Base-by-base conservation (phyloP, 2,113 vertebrate species). In the Bufo gargarizans region DNA sequence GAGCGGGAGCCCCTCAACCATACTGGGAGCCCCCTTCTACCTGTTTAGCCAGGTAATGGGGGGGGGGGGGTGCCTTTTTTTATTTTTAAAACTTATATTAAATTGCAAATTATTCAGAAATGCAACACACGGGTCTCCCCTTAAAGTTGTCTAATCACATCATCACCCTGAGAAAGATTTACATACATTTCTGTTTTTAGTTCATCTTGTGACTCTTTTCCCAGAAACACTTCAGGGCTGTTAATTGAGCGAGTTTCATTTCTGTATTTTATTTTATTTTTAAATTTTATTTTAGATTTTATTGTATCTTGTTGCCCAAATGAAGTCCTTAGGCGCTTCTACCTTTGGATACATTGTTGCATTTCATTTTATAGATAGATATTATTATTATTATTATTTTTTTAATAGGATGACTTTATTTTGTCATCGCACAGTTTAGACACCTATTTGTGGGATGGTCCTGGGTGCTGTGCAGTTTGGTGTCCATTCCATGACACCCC, bases 241-340 rank as follows among this genome's bases (percentile, higher is more conserved):
- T 93, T 92, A 94, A 91, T 92, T 92, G 92, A 91, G 91, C 80
- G 90, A 92, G 93, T 96, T 96, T 95, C 94, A 95, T 95, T 96
- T 96, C 94, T 96, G 94, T 94, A 92, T 95, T 94, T 94, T 94
- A 94, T 93, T 93, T 90, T 43, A 77, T 67, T 4, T 85, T 76
- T 17, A 45, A 74, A 56, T 50, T 55, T 12, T 67, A 33, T 33
- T 33, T 33, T 33, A 33, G 33, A 33, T 33, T 33, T 33, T 33
- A 33, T 33, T 33, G 33, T 33, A 20, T 91, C 89, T 91, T 91
- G 89, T 92, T 92, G 88, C 91, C 93, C 91, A 94, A 91, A 1
- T 16, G 2, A 33, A 69, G 65, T 69, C 33, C 45, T 4, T 4
- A 47, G 45, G 3, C 69, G 69, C 69, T 45, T 72, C 43, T 72